Evolutionary conservation across 2,113 vertebrate species (phyloP).

Genomic region (Colius striatus): DNA sequence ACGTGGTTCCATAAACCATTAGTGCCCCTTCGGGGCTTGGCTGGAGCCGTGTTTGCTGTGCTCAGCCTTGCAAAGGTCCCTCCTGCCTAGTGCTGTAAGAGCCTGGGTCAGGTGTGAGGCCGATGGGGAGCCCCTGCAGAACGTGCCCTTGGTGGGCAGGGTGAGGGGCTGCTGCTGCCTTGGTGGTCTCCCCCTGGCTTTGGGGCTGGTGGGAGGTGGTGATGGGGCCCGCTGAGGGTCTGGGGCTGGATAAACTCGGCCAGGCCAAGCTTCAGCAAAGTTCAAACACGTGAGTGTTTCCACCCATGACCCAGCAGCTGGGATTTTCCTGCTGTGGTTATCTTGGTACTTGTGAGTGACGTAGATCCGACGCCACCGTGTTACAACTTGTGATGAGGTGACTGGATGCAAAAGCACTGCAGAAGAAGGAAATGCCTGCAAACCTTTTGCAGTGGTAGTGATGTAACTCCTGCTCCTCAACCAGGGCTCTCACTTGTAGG

Average conservation of each 20-base stretch:
- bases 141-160: rapidly evolving
- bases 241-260: not conserved
- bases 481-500: not conserved
- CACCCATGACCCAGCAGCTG: not conserved
- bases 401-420: not conserved
- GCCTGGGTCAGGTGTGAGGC: rapidly evolving
- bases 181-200: rapidly evolving
- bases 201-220: rapidly evolving
- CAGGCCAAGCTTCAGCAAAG: not conserved
- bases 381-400: not conserved
- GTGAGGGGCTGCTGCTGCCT: not conserved
- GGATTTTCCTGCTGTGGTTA: not conserved
- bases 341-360: not conserved
- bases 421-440: not conserved
- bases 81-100: not conserved
- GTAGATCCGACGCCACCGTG: rapidly evolving
- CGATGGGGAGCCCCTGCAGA: not conserved
- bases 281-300: not conserved
- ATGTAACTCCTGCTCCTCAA: not conserved
- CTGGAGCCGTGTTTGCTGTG: not conserved
- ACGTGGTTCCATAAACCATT: not conserved
- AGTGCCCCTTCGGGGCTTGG: not conserved
- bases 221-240: not conserved
- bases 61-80: not conserved
- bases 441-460: not conserved